Evolutionary conservation across 2,113 vertebrate genomes (phyloP).

Genomic region (Pontoporia blainvillei): DNA sequence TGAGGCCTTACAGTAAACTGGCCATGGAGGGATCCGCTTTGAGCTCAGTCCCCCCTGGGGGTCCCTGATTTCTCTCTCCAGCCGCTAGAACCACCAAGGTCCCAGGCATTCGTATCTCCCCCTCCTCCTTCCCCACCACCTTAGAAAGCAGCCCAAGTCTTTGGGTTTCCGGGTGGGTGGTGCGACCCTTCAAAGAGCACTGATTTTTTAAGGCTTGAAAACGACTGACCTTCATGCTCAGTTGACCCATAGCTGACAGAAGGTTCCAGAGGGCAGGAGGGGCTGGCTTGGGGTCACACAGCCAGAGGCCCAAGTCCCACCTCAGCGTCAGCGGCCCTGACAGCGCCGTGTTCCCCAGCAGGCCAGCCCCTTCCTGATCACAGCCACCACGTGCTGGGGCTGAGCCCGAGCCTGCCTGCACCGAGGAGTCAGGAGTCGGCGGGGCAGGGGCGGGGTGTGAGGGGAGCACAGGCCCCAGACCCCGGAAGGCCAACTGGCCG

Average conservation of each 20-base stretch:
- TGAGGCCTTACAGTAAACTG: background rate
- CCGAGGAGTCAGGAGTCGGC: background rate
- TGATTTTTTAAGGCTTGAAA: background rate
- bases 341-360: background rate
- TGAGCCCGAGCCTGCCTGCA: background rate
- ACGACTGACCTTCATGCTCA: background rate
- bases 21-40: background rate
- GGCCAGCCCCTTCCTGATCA: background rate
- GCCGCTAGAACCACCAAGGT: background rate
- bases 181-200: background rate
- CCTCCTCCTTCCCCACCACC: background rate
- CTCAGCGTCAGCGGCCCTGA: fast-evolving
- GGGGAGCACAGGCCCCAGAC: background rate
- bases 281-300: background rate
- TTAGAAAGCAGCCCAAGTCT: background rate
- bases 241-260: background rate
- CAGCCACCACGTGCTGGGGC: background rate
- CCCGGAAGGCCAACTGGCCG: fast-evolving
- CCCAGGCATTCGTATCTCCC: fast-evolving
- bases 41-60: background rate
- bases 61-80: background rate
- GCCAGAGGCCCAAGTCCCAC: background rate
- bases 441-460: background rate
- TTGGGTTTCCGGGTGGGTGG: background rate
- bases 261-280: background rate